phyloP scores from a whole-genome alignment of 2,888 invertebrate species.

The Epinotia nisella region DNA sequence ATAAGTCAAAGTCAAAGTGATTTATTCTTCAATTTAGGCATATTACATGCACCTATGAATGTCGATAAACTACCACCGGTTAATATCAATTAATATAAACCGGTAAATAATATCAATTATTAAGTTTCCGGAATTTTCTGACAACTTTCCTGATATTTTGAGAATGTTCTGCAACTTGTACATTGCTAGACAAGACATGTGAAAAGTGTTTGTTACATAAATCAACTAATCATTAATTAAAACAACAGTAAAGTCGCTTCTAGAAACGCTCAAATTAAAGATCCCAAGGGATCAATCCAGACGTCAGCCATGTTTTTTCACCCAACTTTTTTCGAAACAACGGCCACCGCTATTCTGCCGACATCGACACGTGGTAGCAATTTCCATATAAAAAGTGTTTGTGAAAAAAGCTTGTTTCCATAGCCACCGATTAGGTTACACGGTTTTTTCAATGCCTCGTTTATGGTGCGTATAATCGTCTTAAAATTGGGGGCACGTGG shows the following conservation, averaged over 20 bases:
- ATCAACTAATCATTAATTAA: conserved; percentile 1
- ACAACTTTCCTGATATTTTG: no score
- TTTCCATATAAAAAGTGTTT: conserved; percentile 18
- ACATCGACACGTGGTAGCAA: conserved; percentile 27
- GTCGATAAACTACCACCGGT: no score
- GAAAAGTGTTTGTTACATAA: not conserved
- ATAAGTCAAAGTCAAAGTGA: no score
- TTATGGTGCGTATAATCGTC: conserved; percentile 33
- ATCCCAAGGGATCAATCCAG: conserved; percentile 15
- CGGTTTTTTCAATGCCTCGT: conserved; percentile 34
- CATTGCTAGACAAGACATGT: not conserved
- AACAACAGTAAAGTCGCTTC: conserved; percentile 21
- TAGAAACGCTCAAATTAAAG: not conserved
- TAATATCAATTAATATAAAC: no score
- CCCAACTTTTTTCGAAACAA: conserved; percentile 28
- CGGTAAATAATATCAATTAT: no score
- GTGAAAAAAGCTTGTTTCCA: conserved; percentile 16
- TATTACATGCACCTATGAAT: no score
- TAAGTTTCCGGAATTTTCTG: no score
- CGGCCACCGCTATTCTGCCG: conserved; percentile 15
- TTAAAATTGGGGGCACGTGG: conserved; percentile 30
- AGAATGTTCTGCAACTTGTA: no score
- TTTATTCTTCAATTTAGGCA: no score
- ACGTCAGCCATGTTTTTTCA: conserved; percentile 28
- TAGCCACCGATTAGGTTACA: conserved; percentile 34